A percentile compares a stretch with the other conserved stretches of the same genome.
Evolutionary conservation across 2,113 vertebrate genomes (phyloP).

Genomic region (Ameiurus melas): DNA sequence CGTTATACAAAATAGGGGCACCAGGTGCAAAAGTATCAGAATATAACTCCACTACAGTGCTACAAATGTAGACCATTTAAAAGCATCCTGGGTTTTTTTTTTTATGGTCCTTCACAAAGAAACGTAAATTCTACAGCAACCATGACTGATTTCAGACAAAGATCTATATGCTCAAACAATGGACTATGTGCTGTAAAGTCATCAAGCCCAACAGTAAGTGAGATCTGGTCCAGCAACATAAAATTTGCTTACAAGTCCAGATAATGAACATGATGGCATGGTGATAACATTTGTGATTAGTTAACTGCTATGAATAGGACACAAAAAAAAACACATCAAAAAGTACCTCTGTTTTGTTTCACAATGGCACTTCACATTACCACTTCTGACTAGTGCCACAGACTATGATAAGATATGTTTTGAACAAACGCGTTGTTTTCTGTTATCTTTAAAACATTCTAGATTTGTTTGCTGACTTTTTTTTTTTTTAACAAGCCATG

Average conservation of each 20-base stretch:
- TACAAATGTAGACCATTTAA: neutral
- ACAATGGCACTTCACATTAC: neutral
- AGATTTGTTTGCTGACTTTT: neutral
- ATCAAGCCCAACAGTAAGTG: neutral
- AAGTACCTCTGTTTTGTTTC: neutral
- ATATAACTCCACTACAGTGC: neutral
- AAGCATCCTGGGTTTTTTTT: neutral
- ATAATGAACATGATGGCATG: neutral
- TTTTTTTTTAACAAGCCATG: neutral
- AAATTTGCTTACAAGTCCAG: neutral
- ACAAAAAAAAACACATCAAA: neutral
- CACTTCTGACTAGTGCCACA: neutral
- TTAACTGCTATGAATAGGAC: neutral
- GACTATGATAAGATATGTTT: neutral
- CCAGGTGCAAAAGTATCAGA: neutral
- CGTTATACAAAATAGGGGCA: conserved; percentile 1
- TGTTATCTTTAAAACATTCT: neutral
- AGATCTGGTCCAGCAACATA: neutral
- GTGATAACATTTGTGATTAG: neutral
- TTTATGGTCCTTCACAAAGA: neutral
- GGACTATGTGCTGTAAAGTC: neutral
- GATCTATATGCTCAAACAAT: neutral
- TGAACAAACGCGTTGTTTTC: neutral
- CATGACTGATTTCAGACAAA: neutral
- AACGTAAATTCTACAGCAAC: neutral